Evolutionary conservation across 1,140 invertebrate species (phyloP).

Genomic region (Harlomillsia oculata): DNA sequence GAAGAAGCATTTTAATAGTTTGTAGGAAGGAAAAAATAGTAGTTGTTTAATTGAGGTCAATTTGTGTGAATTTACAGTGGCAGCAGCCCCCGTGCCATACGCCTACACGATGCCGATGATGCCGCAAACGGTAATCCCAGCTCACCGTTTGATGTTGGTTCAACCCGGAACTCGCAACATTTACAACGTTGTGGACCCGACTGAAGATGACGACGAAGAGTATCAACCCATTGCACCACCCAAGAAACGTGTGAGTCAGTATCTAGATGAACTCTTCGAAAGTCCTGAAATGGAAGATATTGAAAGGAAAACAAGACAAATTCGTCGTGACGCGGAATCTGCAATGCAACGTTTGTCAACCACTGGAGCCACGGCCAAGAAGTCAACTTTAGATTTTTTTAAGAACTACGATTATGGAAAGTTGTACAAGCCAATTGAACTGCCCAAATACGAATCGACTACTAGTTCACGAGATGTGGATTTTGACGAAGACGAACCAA

Average conservation of each 20-base stretch:
- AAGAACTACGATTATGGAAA: conserved; percentile 17
- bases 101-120: conserved; percentile 17
- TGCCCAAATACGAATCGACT: conserved; percentile 3
- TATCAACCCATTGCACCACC: conserved; percentile 8
- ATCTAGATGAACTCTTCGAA: conserved; percentile 18
- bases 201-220: conserved; percentile 17
- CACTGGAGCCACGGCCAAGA: background rate
- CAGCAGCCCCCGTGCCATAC: conserved; percentile 15
- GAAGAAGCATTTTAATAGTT: too few species aligned
- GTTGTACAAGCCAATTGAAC: background rate
- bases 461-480: background rate
- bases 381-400: too few species aligned
- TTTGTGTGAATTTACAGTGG: conserved; percentile 9
- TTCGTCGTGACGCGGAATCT: conserved; percentile 23
- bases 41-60: background rate
- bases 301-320: conserved; percentile 16
- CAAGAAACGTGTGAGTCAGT: conserved; percentile 9
- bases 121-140: conserved; percentile 7
- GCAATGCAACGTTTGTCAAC: conserved; percentile 15
- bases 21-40: background rate
- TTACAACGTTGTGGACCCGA: conserved; percentile 15
- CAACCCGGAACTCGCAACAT: conserved; percentile 8
- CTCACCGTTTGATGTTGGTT: conserved; percentile 9
- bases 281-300: conserved; percentile 26
- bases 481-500: conserved; percentile 5